Conservation (phyloP, 1,140 invertebrate species). For the Drosophila gunungcola region DNA sequence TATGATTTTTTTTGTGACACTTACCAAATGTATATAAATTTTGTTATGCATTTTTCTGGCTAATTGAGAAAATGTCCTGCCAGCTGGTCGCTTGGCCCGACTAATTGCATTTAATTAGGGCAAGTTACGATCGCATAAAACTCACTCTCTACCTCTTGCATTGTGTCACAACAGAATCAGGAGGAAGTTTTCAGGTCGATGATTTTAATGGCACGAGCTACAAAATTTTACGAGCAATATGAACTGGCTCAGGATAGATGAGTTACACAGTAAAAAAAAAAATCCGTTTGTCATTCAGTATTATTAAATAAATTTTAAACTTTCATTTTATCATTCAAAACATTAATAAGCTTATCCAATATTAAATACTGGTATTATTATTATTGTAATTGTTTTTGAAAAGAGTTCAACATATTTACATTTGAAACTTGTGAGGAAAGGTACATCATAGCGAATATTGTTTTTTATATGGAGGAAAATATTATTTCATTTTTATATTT, state of each 20-base stretch:
- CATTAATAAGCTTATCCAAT: too few relatives aligned
- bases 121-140: constrained; percentile 55
- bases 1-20: constrained; percentile 63
- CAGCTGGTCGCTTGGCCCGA: constrained; percentile 40
- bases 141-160: constrained; percentile 25
- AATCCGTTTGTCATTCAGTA: not conserved
- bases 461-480: too few relatives aligned
- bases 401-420: too few relatives aligned
- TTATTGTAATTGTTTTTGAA: too few relatives aligned
- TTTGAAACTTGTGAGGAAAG: too few relatives aligned
- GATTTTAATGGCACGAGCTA: constrained; percentile 52
- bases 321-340: too few relatives aligned
- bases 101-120: constrained; percentile 66
- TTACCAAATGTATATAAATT: constrained; percentile 45
- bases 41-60: constrained; percentile 63
- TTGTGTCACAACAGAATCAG: constrained; percentile 54
- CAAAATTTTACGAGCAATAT: constrained; percentile 49
- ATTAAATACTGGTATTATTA: too few relatives aligned
- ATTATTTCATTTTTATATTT: too few relatives aligned
- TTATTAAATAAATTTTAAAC: too few relatives aligned
- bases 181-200: constrained; percentile 36
- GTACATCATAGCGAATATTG: too few relatives aligned
- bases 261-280: constrained; percentile 1
- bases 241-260: constrained; percentile 19
- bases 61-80: constrained; percentile 53